phyloP scores from a whole-genome alignment of 2,797 vertebrate genomes.

The Protonibea diacanthus region DNA sequence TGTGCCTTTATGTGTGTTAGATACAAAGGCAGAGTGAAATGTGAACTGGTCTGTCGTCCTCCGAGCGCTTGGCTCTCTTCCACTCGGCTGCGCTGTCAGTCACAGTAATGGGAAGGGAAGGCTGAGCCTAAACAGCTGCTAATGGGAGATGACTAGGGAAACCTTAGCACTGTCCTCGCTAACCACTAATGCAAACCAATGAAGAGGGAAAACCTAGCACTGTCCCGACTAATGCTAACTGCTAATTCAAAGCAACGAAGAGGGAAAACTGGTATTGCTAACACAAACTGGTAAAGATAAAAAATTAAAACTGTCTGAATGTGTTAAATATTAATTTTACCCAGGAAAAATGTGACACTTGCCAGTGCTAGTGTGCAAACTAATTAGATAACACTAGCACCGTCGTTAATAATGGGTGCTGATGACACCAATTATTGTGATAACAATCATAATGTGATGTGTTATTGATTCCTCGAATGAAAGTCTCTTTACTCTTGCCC shows the following conservation, averaged over 20 bases:
- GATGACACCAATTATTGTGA: constrained; percentile 47
- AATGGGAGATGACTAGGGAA: constrained; percentile 75
- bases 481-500: neutral
- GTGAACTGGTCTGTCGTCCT: constrained; percentile 48
- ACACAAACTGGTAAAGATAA: constrained; percentile 14
- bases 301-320: constrained; percentile 28
- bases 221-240: constrained; percentile 39
- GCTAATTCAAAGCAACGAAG: constrained; percentile 62
- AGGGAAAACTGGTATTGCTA: constrained; percentile 56
- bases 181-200: constrained; percentile 67
- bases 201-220: constrained; percentile 29
- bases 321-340: constrained; percentile 53
- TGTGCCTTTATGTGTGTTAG: constrained; percentile 31
- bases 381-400: constrained; percentile 20
- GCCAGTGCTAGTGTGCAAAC: constrained; percentile 24
- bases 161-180: constrained; percentile 60
- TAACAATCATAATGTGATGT: constrained; percentile 36
- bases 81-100: constrained; percentile 73
- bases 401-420: constrained; percentile 15
- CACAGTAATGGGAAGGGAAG: constrained; percentile 79
- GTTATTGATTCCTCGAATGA: constrained; percentile 33
- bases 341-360: constrained; percentile 12
- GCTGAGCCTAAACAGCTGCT: constrained; percentile 71
- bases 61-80: constrained; percentile 56
- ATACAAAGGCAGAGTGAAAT: constrained; percentile 54